Conservation (phyloP, 1,140 invertebrate genomes). For the Muscidifurax raptorellus region DNA sequence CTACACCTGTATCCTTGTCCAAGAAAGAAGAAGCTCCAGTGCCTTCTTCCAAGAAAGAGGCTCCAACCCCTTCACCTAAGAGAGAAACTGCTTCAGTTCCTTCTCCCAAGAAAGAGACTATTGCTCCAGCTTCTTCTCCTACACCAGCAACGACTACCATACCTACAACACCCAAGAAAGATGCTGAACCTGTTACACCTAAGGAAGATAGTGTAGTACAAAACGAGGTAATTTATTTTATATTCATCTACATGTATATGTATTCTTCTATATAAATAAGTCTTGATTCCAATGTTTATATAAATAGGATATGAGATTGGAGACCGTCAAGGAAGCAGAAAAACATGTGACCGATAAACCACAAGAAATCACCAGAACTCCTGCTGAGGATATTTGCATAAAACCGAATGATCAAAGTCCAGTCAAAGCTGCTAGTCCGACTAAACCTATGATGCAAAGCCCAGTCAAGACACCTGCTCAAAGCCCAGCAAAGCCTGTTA, state of each 20-base stretch:
- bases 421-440: conserved; percentile 33
- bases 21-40: conserved; percentile 3
- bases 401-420: conserved; percentile 39
- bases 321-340: conserved; percentile 52
- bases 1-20: background rate
- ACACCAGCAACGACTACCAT: background rate
- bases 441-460: conserved; percentile 8
- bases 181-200: background rate
- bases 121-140: background rate
- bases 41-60: background rate
- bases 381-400: conserved; percentile 49
- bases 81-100: background rate
- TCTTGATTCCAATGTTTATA: no score
- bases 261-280: background rate
- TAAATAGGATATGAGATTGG: conserved; percentile 10
- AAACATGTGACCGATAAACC: conserved; percentile 44
- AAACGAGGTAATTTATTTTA: conserved; percentile 37
- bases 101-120: conserved; percentile 38
- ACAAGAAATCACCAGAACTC: conserved; percentile 54
- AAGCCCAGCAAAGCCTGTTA: conserved; percentile 48
- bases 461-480: conserved; percentile 21
- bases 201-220: conserved; percentile 37
- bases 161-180: conserved; percentile 35
- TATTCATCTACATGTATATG: background rate
- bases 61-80: background rate